Evolutionary conservation across 2,888 invertebrate genomes (phyloP).

Genomic region (Epistrophe grossulariae): DNA sequence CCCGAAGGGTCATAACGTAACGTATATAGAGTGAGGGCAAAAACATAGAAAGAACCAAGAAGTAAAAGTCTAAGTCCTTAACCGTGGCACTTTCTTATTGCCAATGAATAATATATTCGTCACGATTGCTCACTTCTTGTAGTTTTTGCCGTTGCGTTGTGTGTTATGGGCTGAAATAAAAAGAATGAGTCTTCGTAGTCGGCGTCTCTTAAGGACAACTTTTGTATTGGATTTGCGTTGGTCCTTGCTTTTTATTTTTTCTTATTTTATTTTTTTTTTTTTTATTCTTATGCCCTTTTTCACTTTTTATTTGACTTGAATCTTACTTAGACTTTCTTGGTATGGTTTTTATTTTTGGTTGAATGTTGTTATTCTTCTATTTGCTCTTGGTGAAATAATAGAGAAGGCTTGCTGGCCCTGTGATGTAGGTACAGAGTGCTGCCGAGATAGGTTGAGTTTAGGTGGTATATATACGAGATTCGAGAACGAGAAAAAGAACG

Average conservation of each 20-base stretch:
- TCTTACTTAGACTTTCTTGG: slow-evolving; percentile 66
- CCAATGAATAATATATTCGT: slow-evolving; percentile 76
- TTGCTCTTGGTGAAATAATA: slow-evolving; percentile 58
- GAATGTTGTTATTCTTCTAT: slow-evolving; percentile 67
- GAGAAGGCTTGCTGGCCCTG: slow-evolving; percentile 21
- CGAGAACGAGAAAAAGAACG: slow-evolving; percentile 11
- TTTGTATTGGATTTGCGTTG: slow-evolving; percentile 68
- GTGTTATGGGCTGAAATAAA: slow-evolving; percentile 29
- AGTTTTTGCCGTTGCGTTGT: slow-evolving; percentile 55
- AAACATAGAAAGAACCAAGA: slow-evolving; percentile 39
- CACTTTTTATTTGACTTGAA: slow-evolving; percentile 70
- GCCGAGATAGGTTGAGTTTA: slow-evolving; percentile 2
- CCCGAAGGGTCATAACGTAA: slow-evolving; percentile 66
- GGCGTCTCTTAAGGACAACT: slow-evolving; percentile 34
- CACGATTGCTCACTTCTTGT: slow-evolving; percentile 76
- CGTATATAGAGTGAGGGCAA: slow-evolving; percentile 33
- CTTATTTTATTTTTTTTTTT: slow-evolving; percentile 15
- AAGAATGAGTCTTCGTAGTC: neutral
- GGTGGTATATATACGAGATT: no score
- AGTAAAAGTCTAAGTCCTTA: slow-evolving; percentile 72
- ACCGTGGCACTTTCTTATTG: slow-evolving; percentile 75
- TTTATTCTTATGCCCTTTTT: slow-evolving; percentile 26
- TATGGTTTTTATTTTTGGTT: slow-evolving; percentile 34
- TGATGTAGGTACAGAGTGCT: neutral
- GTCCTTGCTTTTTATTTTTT: slow-evolving; percentile 8